Conservation (phyloP, 2,113 vertebrate genomes). For the Holacanthus passer region DNA sequence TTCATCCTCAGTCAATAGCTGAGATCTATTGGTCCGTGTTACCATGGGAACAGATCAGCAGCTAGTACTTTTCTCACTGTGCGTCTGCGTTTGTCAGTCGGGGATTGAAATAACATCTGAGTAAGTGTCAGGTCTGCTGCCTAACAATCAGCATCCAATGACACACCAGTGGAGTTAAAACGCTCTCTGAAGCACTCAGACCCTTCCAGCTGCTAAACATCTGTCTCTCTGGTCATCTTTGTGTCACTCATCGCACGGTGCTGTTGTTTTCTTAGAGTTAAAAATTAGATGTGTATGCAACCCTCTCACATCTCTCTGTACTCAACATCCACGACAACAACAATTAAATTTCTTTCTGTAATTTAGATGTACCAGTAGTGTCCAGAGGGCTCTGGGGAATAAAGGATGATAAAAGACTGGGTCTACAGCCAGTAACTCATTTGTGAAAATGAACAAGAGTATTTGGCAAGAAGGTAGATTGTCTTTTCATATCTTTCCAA, state of each 20-base stretch:
- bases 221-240: neutral
- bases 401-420: neutral
- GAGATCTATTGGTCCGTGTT: slow-evolving; percentile 78
- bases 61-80: slow-evolving; percentile 63
- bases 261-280: neutral
- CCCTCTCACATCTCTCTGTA: neutral
- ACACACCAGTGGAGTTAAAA: slow-evolving; percentile 27
- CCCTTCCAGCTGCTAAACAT: slow-evolving; percentile 42
- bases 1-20: slow-evolving; percentile 74
- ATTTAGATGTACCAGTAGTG: neutral
- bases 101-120: slow-evolving; percentile 66
- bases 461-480: neutral
- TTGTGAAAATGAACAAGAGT: slow-evolving; percentile 19
- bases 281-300: neutral
- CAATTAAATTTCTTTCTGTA: neutral
- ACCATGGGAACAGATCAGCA: slow-evolving; percentile 84
- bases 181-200: neutral
- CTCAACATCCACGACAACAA: neutral
- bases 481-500: neutral
- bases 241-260: neutral
- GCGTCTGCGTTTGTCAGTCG: slow-evolving; percentile 65
- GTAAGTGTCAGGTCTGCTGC: slow-evolving; percentile 57
- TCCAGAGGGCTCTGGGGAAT: neutral
- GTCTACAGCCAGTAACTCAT: slow-evolving; percentile 9
- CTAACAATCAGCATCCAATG: slow-evolving; percentile 46